phyloP scores from a whole-genome alignment of 2,113 vertebrate species.

The Neopipo cinnamomea region DNA sequence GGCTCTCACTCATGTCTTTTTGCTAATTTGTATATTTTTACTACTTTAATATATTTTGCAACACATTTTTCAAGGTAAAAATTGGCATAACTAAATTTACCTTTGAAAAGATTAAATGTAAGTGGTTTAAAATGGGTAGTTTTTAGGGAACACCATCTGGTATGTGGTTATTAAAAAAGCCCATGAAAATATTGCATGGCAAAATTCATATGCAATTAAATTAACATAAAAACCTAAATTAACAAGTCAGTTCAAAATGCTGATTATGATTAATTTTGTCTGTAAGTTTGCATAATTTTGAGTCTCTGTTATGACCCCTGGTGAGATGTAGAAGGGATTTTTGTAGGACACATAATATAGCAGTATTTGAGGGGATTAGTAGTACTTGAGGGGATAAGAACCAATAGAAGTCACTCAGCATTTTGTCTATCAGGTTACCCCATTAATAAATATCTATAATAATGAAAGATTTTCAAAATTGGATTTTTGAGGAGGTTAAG shows the following conservation, averaged over 20 bases:
- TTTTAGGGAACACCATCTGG: conserved; percentile 25
- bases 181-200: not conserved
- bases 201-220: conserved; percentile 13
- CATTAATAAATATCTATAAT: conserved; percentile 18
- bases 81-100: not conserved
- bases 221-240: conserved; percentile 2
- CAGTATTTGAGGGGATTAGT: conserved; percentile 3
- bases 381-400: conserved; percentile 5
- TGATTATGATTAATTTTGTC: conserved; percentile 28
- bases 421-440: not conserved
- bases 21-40: not conserved
- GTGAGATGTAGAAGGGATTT: not conserved
- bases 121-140: not conserved
- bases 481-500: not conserved
- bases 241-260: not conserved
- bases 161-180: not conserved
- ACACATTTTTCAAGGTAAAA: conserved; percentile 13
- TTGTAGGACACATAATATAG: not conserved
- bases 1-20: not conserved
- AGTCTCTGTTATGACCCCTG: not conserved
- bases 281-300: not conserved
- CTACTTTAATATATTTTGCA: not conserved
- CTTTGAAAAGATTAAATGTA: conserved; percentile 26
- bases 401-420: not conserved
- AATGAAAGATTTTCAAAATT: conserved; percentile 1